Evolutionary conservation across 2,113 vertebrate genomes (phyloP), one percentile per base, ranked within the genome.

Genomic region (Lampris incognitus): DNA sequence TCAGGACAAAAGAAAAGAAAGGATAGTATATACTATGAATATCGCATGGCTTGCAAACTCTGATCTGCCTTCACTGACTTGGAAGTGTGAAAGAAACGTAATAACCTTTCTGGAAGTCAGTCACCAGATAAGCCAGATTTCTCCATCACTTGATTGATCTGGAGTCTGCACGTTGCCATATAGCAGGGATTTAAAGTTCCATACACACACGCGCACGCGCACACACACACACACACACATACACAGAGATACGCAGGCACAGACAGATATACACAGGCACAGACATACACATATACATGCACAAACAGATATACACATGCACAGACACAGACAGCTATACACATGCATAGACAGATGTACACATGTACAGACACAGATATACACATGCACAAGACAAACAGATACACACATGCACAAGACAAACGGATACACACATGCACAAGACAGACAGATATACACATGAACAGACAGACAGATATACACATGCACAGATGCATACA

Each of bases 141-240:
- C 10, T 11, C 9, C 9, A 13, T 11, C 51, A 11, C 51, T 54
- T n/a, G 10, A 54, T 13, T 54, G 68, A 77, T 59, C 42, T 62
- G 36, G 73, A 73, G 50, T 51, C 37, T 69, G 11, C 51, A 68
- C 37, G 46, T 65, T 61, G 37, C 13, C 51, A 4, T 63, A n/a
- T 67, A 73, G 42, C 69, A 79, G 37, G 51, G 54, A 75, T 69
- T 6, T 24, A 39, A 5, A 68, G 13, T 62, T 10, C 10, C n/a
- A 13, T 54, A 54, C 51, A 54, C 9, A 54, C 51, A 54, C 9
- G 1, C 51, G 13, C 51, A 54, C 51, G 13, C 51, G 13, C 51
- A 13, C 51, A 54, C 51, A n/a, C 51, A 54, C 51, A 54, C 57
- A 9, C 57, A 10, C 57, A 59, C 57, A 39, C 36, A 71, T 66